Evolutionary conservation across 2,888 invertebrate species (phyloP).

Genomic region (Nephrotoma guestfalica): DNA sequence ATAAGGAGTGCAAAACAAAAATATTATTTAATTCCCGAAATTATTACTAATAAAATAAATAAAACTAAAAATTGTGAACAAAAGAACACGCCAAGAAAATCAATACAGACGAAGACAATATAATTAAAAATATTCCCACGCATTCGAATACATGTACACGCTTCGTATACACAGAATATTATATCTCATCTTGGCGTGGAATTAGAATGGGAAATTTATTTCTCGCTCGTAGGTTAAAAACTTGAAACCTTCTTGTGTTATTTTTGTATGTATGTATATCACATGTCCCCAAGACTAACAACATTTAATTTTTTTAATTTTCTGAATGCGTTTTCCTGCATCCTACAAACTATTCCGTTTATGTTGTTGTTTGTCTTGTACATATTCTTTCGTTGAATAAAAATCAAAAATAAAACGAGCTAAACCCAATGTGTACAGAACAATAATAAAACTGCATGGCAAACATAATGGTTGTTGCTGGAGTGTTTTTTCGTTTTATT

Average conservation of each 20-base stretch:
- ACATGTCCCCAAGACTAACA: not conserved
- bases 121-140: not conserved
- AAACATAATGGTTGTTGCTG: not conserved
- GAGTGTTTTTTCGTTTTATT: not conserved
- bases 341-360: not conserved
- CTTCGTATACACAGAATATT: not conserved
- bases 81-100: not conserved
- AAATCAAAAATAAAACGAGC: not conserved
- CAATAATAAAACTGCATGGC: not conserved
- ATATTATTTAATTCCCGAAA: not conserved
- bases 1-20: not conserved
- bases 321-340: not conserved
- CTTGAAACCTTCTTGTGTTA: not conserved
- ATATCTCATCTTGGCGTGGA: not conserved
- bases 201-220: not conserved
- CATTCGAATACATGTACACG: not conserved
- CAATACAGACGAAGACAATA: not conserved
- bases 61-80: not conserved
- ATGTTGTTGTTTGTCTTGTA: not conserved
- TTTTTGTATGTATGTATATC: not conserved
- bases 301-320: not conserved
- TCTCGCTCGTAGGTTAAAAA: not conserved
- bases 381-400: not conserved
- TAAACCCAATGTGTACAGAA: not conserved
- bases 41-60: not conserved